Base-by-base conservation (phyloP, 2,113 vertebrate genomes). In the Cephalopholis sonnerati region DNA sequence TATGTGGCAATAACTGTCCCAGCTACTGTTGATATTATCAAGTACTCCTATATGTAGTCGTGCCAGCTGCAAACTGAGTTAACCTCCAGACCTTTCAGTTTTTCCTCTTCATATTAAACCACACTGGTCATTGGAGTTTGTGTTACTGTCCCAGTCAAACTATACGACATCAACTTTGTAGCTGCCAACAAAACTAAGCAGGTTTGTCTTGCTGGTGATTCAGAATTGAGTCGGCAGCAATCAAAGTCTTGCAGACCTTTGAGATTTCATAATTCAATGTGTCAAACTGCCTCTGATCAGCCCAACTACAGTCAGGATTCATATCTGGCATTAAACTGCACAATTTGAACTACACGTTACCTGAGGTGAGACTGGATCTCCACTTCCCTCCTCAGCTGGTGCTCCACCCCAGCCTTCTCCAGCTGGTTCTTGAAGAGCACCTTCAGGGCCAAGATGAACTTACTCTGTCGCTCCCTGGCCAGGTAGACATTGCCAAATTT, bases 401-500 rank as follows among this genome's bases (percentile, higher is more conserved):
- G 98, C 75, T 99, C 98, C 15, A 99, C 98, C 0, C 98, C 97
- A 0, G 98, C 98, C 78, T 98, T 98, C 87, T 99, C 98, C 36
- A 99, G 93, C 55, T 99, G 98, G 22, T 96, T 94, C 91, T 99
- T 99, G 67, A 99, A 99, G 2, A 99, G 95, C 16, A 99, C 98
- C 87, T 99, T 99, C 85, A 99, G 91, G 1, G 98, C 98, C 93
- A 99, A 90, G 86, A 99, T 99, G 76, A 99, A 99, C 93, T 97
- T 98, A 79, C 96, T 97, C 63, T 97, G 96, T 25, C 96, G 95
- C 77, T 99, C 98, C 68, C 98, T 94, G 5, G 98, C 98, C 89
- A 99, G 93, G 84, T 99, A 99, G n/a, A 99, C 98, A 10, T 98
- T 99, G 8, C 98, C 98, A 87, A 99, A 99, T 87, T 99, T 99